These are phyloP conservation scores for Petrocephalus schoutedeni DNA, from an alignment of 2,797 vertebrate genomes.

Conservation along the genomic window DNA sequence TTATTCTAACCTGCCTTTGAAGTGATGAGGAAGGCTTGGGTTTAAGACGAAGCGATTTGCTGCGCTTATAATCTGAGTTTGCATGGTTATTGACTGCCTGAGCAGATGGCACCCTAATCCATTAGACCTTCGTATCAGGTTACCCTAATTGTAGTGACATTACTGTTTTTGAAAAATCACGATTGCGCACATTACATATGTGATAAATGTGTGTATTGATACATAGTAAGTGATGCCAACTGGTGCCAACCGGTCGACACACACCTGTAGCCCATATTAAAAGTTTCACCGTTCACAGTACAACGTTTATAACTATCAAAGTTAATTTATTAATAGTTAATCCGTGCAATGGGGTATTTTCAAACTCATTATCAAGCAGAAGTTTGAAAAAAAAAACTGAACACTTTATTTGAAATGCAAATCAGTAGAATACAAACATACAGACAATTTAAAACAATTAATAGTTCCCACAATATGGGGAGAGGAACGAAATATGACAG, in stretches of 20 bases:
- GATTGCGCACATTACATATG: background rate
- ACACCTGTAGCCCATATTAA: background rate
- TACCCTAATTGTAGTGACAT: background rate
- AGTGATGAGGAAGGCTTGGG: background rate
- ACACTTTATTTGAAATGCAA: conserved; percentile 53
- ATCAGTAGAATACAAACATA: conserved; percentile 49
- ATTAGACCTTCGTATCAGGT: background rate
- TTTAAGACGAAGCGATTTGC: background rate
- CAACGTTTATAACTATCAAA: background rate
- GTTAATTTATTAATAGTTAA: background rate
- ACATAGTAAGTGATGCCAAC: background rate
- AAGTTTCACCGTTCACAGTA: background rate
- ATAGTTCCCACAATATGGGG: conserved; percentile 74
- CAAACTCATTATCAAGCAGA: background rate
- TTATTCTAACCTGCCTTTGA: background rate
- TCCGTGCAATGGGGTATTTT: background rate
- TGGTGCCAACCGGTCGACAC: background rate
- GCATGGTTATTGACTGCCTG: background rate
- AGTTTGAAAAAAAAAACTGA: conserved; percentile 45
- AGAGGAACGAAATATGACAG: conserved; percentile 58
- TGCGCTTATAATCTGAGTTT: background rate
- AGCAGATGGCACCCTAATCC: background rate
- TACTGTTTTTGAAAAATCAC: background rate
- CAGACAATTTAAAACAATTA: conserved; percentile 50
- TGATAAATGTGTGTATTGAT: background rate